Base-by-base conservation (phyloP, 2,113 vertebrate species). In the Burhinus bistriatus region DNA sequence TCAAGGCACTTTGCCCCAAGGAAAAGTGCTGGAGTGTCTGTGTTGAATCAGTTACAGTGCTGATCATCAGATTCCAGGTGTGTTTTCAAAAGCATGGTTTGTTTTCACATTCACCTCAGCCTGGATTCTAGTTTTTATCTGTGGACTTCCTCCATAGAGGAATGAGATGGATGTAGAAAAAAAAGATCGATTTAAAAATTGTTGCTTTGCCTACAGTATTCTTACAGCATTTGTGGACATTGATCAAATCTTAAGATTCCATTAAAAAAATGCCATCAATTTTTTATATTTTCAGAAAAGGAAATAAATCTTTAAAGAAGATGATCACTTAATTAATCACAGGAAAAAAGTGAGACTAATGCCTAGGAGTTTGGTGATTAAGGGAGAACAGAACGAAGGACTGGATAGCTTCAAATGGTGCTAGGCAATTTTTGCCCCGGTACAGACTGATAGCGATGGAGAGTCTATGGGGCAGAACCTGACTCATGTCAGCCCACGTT, bases 271-370 rank as follows among this genome's bases (percentile, higher is more conserved):
- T 90, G 76, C 29, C 81, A 95, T 93, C 83, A 45, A 58, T 73
- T 91, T 97, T 79, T 89, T 88, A 29, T 94, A 84, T 97, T 96
- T 97, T 70, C 45, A 88, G 86, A 95, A 97, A 95, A 97, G 59
- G 65, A 96, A 97, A 98, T 93, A 96, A 98, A 97, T 97, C 96
- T 98, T 97, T 97, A 95, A 94, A 97, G 94, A 80, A 92, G 64
- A 97, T 94, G 97, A 97, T 94, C 29, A 8, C 49, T 96, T 97
- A 97, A 98, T 97, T 98, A 97, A 98, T 98, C 97, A 96, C 77
- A 61, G 15, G 8, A 38, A 94, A 76, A 97, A 96, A 96, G 66
- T 96, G 87, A 98, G 79, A 91, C 86, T 96, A 91, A 95, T 90
- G 45, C 42, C 93, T 93, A 95, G 40, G 82, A 92, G 77, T 94